These are phyloP conservation scores for Jaculus jaculus DNA, from an alignment of 2,113 vertebrate genomes.

Conservation along the genomic window DNA sequence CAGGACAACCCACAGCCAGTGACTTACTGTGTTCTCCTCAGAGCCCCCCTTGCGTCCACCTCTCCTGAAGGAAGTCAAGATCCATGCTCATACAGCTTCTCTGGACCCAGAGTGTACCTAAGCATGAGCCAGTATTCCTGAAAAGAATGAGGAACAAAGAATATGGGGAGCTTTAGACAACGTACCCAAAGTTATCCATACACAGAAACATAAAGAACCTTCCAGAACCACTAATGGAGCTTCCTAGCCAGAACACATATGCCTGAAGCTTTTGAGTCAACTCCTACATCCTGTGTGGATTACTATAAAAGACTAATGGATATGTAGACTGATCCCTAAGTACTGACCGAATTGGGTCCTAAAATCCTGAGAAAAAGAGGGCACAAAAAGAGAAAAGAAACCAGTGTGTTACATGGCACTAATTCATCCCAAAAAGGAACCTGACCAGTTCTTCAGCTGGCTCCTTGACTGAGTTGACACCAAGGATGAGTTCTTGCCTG, in stretches of 20 bases:
- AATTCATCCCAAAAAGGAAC: not conserved
- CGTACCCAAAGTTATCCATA: not conserved
- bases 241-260: not conserved
- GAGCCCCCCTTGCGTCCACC: not conserved
- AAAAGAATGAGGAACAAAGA: not conserved
- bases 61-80: not conserved
- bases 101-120: not conserved
- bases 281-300: not conserved
- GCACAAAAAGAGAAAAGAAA: not conserved
- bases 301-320: not conserved
- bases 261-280: not conserved
- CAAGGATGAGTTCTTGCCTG: not conserved
- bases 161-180: not conserved
- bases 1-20: slow-evolving; percentile 58
- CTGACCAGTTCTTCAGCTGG: not conserved
- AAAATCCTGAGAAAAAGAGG: not conserved
- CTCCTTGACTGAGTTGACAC: not conserved
- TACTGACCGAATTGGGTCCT: not conserved
- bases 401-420: not conserved
- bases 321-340: not conserved
- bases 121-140: not conserved
- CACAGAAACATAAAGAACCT: not conserved
- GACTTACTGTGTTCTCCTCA: slow-evolving; percentile 34
- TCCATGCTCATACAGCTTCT: not conserved
- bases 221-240: not conserved